These are phyloP conservation scores for Plecturocebus donacophilus DNA, from an alignment of 2,113 vertebrate genomes.

Conservation along the genomic window DNA sequence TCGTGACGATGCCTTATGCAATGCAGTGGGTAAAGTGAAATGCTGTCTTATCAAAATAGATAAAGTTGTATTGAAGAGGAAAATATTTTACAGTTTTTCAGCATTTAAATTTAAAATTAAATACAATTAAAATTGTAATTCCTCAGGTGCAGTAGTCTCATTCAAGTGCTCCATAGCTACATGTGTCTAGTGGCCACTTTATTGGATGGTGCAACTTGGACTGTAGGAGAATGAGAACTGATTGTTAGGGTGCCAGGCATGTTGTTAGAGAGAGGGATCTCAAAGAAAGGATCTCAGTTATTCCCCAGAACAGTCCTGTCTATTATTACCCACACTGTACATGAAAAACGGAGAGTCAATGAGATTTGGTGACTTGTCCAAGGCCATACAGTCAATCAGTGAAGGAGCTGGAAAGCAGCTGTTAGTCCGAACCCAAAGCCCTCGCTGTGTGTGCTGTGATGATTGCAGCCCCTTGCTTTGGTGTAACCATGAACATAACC, in stretches of 20 bases:
- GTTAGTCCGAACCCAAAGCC: neutral
- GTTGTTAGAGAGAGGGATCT: neutral
- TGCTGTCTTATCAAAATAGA: neutral
- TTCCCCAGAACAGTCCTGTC: neutral
- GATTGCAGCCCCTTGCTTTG: neutral
- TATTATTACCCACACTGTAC: neutral
- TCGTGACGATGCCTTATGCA: neutral
- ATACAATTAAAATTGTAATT: neutral
- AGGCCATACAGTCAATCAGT: neutral
- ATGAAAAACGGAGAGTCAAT: neutral
- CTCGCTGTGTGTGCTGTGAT: accelerated
- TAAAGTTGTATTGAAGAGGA: neutral
- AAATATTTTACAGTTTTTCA: neutral
- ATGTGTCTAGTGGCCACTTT: neutral
- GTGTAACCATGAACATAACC: accelerated
- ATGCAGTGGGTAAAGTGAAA: neutral
- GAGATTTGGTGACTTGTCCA: neutral
- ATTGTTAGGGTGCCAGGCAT: neutral
- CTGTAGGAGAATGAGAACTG: neutral
- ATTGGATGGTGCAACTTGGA: neutral
- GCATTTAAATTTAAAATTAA: neutral
- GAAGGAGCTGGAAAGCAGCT: neutral
- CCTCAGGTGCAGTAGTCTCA: neutral
- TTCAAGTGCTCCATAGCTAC: neutral
- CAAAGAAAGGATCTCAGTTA: neutral